Conservation (phyloP, 2,113 vertebrate species). For the Halichoerus grypus region DNA sequence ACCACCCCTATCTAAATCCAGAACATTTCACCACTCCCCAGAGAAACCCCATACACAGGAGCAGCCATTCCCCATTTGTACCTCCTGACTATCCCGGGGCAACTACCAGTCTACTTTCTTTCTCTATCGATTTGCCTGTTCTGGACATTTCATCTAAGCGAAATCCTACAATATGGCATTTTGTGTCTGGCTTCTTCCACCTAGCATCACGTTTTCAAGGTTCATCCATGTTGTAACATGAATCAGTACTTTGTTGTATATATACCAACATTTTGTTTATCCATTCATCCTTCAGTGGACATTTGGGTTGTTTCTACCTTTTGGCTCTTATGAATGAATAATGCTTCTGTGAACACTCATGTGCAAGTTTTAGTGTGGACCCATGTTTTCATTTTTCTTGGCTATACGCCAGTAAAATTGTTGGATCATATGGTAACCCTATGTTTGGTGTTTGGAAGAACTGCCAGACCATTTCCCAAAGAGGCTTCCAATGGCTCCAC, state of each 20-base stretch:
- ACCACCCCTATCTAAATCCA: background rate
- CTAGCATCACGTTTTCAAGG: background rate
- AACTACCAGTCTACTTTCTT: background rate
- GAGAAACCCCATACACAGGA: background rate
- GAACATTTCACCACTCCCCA: background rate
- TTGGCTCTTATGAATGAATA: background rate
- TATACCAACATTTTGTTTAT: background rate
- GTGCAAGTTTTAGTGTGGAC: background rate
- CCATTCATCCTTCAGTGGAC: background rate
- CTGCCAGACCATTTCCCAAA: background rate
- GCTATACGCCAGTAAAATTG: background rate
- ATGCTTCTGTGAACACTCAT: background rate
- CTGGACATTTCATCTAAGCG: background rate
- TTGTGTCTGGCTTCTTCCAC: background rate
- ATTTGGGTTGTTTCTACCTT: background rate
- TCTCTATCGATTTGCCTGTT: background rate
- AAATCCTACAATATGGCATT: background rate
- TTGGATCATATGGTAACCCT: background rate
- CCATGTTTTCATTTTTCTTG: background rate
- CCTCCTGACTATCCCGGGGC: background rate
- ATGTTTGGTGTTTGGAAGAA: background rate
- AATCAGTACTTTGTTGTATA: background rate
- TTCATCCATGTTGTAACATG: background rate
- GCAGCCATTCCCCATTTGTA: background rate
- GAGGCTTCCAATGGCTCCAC: background rate